Evolutionary conservation across 2,888 invertebrate genomes (phyloP), one percentile per base, ranked within the genome.

Genomic region (Catocala sponsa): DNA sequence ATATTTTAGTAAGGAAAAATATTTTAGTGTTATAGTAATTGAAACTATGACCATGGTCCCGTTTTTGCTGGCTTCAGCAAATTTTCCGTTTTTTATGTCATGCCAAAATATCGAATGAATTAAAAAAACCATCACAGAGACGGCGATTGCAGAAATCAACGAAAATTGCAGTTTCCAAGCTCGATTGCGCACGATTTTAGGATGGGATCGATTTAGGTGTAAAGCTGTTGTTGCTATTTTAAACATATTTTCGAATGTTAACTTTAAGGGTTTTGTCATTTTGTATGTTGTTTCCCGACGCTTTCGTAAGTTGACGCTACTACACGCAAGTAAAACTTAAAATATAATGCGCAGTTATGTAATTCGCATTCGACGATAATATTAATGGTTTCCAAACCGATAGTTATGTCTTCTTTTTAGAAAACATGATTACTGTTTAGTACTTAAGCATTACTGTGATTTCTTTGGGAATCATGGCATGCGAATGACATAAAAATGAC

Each of bases 1-100:
- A 46, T 81, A 70, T 55, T 74, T 71, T 7, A 88, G 48, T n/a
- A 91, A 68, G 6, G 84, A 79, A 2, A 67, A 59, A 65, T 85
- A 88, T 70, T 91, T 91, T 0, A 85, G 65, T 0, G 71, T 78
- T 5, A 86, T 78, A 1, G 84, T 87, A 11, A 84, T 46, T 33
- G 79, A 72, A 2, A 91, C 79, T 2, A 89, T 79, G 2, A 76
- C 63, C 78, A 91, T 87, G 1, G 83, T 78, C 0, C 75, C 68
- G 61, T 89, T 88, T 66, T 87, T 89, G 58, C 85, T 83, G 0
- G 84, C 86, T 57, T 89, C 88, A 2, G 78, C 65, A 56, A 81
- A 86, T 10, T 78, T 78, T 15, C 80, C 76, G 2, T 55, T 12
- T 53, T 68, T 78, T 5, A 88, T 72, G 46, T 91, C 88, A 50